Evolutionary conservation across 2,113 vertebrate species (phyloP).

Genomic region (Corythaeola cristata): DNA sequence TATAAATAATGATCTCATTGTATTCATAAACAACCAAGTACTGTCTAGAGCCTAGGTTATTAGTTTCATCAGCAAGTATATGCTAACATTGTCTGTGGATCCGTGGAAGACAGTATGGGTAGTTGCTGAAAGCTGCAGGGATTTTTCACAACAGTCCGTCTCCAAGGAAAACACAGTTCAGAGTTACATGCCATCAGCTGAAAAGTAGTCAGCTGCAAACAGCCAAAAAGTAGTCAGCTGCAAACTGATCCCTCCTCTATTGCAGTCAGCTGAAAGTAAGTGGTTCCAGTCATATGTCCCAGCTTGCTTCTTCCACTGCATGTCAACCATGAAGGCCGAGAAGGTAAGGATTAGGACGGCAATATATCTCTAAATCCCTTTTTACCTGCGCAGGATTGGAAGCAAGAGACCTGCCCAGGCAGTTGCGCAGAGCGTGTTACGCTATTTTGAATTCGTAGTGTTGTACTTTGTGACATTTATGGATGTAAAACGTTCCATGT

Average conservation of each 20-base stretch:
- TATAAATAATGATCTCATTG: not conserved
- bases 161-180: not conserved
- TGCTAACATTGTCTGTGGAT: not conserved
- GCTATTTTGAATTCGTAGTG: not conserved
- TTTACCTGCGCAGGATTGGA: not conserved
- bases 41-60: constrained; percentile 22
- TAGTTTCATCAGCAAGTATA: not conserved
- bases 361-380: not conserved
- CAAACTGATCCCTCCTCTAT: not conserved
- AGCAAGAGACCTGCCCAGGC: not conserved
- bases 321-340: not conserved
- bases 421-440: not conserved
- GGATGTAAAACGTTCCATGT: constrained; percentile 17
- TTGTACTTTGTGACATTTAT: not conserved
- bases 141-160: not conserved
- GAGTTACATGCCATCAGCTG: not conserved
- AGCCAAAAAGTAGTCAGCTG: not conserved
- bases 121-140: not conserved
- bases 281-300: not conserved
- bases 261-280: not conserved
- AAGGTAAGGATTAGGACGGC: not conserved
- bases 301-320: not conserved
- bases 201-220: not conserved
- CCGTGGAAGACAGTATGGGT: not conserved
- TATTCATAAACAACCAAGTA: not conserved